A percentile compares a stretch with the other conserved stretches of the same genome.
phyloP scores from a whole-genome alignment of 2,888 invertebrate genomes.

The Aphelenchoides bicaudatus region DNA sequence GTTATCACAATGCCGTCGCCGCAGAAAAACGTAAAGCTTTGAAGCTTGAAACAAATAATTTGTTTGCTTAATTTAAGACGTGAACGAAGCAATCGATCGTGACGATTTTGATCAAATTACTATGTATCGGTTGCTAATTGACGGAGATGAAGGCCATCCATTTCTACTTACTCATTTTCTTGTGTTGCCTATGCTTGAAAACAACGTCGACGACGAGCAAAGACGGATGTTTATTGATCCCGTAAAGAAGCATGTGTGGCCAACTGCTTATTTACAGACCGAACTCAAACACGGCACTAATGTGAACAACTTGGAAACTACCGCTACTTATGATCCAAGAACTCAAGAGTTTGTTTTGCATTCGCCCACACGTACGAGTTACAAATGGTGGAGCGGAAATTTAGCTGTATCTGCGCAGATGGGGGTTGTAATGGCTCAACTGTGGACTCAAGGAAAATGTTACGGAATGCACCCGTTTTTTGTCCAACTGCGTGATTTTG shows the following conservation, averaged over 20 bases:
- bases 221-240: slow-evolving; percentile 79
- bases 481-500: slow-evolving; percentile 81
- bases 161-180: slow-evolving; percentile 80
- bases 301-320: slow-evolving; percentile 85
- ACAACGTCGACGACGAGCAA: slow-evolving; percentile 80
- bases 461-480: slow-evolving; percentile 88
- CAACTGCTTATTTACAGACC: slow-evolving; percentile 93
- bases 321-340: slow-evolving; percentile 79
- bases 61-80: no score
- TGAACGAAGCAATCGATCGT: slow-evolving; percentile 7
- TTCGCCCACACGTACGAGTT: slow-evolving; percentile 65
- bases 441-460: slow-evolving; percentile 67
- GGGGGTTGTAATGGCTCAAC: slow-evolving; percentile 84
- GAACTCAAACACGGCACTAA: slow-evolving; percentile 73
- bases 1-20: slow-evolving; percentile 43
- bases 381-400: slow-evolving; percentile 96
- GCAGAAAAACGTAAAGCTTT: no score
- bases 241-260: slow-evolving; percentile 76
- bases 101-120: slow-evolving; percentile 12
- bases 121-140: slow-evolving; percentile 30
- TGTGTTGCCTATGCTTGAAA: slow-evolving; percentile 79
- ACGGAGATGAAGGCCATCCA: slow-evolving; percentile 65
- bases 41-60: no score
- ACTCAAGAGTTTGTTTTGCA: slow-evolving; percentile 75
- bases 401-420: slow-evolving; percentile 88